Conservation (phyloP, 2,888 invertebrate genomes). For the Bruchidius siliquastri region DNA sequence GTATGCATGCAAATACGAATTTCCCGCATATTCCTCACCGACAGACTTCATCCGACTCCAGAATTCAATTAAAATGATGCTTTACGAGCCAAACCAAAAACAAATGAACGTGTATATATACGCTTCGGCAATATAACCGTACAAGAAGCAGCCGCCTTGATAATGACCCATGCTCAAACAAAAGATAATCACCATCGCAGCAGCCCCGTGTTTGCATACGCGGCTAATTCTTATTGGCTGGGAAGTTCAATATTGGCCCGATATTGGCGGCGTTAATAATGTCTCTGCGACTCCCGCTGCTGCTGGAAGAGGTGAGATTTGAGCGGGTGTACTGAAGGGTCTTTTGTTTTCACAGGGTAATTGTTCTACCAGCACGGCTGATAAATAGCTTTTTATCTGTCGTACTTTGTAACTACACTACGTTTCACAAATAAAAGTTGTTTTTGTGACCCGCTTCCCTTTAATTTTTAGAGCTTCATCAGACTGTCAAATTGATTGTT, state of each 20-base stretch:
- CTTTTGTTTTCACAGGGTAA: not conserved
- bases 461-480: too few species aligned
- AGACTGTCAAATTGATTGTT: too few species aligned
- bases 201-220: not conserved
- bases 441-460: too few species aligned
- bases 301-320: not conserved
- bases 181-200: not conserved
- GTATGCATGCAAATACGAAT: too few species aligned
- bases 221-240: conserved; percentile 18
- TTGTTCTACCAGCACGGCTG: not conserved
- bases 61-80: not conserved
- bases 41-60: not conserved
- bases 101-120: not conserved
- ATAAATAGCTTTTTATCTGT: not conserved
- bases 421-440: too few species aligned
- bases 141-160: not conserved
- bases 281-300: not conserved
- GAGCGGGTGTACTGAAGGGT: not conserved
- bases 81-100: not conserved
- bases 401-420: not conserved
- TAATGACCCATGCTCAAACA: not conserved
- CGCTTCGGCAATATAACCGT: not conserved
- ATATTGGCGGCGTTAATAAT: conserved; percentile 9
- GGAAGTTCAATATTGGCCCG: conserved; percentile 19
- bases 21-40: not conserved